These are phyloP conservation scores for Protobothrops flavoviridis DNA, from an alignment of 2,113 vertebrate genomes.

Conservation along the genomic window DNA sequence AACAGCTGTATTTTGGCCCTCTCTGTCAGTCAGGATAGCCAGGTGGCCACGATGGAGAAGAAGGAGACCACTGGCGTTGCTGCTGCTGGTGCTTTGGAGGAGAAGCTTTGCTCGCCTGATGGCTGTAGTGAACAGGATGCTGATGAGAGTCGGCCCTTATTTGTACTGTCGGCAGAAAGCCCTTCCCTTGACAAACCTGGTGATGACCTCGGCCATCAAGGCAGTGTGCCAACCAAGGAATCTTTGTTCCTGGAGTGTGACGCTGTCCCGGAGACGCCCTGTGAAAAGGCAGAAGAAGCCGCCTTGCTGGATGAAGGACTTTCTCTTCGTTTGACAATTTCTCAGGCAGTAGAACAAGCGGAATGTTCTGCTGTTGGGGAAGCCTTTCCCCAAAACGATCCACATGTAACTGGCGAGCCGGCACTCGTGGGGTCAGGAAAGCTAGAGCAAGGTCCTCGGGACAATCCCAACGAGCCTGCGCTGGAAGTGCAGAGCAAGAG, in stretches of 20 bases:
- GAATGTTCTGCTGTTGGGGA: constrained; percentile 56
- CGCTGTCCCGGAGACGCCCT: constrained; percentile 68
- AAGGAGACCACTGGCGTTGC: constrained; percentile 60
- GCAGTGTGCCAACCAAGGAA: constrained; percentile 44
- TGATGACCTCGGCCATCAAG: constrained; percentile 32
- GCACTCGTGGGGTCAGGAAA: constrained; percentile 48
- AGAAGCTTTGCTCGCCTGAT: constrained; percentile 38
- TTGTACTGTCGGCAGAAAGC: constrained; percentile 38
- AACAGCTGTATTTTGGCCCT: constrained; percentile 77
- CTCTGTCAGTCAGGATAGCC: constrained; percentile 71
- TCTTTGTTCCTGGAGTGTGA: constrained; percentile 58
- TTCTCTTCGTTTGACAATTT: constrained; percentile 48
- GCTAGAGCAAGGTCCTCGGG: constrained; percentile 51
- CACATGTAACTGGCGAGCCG: constrained; percentile 51
- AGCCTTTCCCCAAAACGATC: neutral
- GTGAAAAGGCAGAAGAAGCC: constrained; percentile 59
- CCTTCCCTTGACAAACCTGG: neutral
- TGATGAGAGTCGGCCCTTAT: constrained; percentile 30
- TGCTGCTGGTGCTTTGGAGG: constrained; percentile 26
- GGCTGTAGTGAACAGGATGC: constrained; percentile 3
- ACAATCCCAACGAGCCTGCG: constrained; percentile 47
- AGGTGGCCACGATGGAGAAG: constrained; percentile 56
- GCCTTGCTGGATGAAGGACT: constrained; percentile 41
- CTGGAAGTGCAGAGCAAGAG: constrained; percentile 29
- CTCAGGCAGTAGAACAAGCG: constrained; percentile 57